Percentiles rank a stretch among this genome's conserved stretches.
Evolutionary conservation across 2,113 vertebrate genomes (phyloP).

Genomic region (Calidris pygmaea): DNA sequence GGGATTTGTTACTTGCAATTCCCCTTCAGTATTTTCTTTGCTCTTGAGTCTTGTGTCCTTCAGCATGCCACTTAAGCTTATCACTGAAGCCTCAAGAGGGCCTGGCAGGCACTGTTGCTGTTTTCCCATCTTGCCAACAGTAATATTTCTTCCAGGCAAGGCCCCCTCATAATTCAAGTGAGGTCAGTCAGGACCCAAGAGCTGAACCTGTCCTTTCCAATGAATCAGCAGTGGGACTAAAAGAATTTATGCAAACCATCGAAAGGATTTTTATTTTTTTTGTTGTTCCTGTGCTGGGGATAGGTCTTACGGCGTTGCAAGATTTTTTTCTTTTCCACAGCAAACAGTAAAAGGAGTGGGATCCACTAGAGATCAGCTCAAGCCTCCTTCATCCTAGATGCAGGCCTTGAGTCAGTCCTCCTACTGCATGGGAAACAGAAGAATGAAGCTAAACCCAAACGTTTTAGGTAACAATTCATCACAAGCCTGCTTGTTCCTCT

Average conservation of each 20-base stretch:
- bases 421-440: background rate
- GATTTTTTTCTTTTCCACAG: background rate
- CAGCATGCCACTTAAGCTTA: constrained; percentile 38
- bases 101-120: constrained; percentile 43
- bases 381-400: background rate
- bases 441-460: background rate
- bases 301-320: accelerated
- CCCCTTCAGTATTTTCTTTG: constrained; percentile 42
- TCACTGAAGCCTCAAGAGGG: constrained; percentile 27
- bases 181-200: constrained; percentile 30
- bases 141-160: constrained; percentile 53
- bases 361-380: background rate
- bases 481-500: background rate
- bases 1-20: constrained; percentile 44
- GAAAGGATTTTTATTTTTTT: background rate
- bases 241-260: constrained; percentile 15
- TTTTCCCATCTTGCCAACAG: constrained; percentile 43
- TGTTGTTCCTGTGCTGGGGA: accelerated
- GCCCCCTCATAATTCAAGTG: constrained; percentile 37
- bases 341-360: background rate
- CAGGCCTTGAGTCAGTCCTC: background rate
- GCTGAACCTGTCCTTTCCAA: constrained; percentile 37
- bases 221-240: background rate
- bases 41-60: constrained; percentile 29
- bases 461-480: background rate